A percentile compares a stretch with the other conserved stretches of the same genome.
Conservation (phyloP, 92 coral and sea anemone species). For the Galaxea fascicularis region DNA sequence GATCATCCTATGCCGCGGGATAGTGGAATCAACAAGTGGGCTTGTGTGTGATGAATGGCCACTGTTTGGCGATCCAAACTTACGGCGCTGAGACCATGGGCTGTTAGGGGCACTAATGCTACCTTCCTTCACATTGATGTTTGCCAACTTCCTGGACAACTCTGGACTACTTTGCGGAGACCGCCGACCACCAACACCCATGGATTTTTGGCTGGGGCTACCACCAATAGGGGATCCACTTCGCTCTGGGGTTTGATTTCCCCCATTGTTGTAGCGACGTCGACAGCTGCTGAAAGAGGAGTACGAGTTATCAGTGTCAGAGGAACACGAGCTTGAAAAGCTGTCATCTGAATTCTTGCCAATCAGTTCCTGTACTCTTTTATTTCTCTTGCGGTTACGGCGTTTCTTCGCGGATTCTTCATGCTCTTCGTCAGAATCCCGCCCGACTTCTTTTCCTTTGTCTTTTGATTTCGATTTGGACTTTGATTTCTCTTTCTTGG, state of each 20-base stretch:
- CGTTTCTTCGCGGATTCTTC: slow-evolving; percentile 81
- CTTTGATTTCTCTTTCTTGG: slow-evolving; percentile 77
- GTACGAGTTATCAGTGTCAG: slow-evolving; percentile 92
- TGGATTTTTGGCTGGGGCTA: slow-evolving; percentile 76
- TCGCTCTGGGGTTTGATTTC: slow-evolving; percentile 58
- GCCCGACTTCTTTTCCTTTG: slow-evolving; percentile 75
- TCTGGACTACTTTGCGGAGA: slow-evolving; percentile 94
- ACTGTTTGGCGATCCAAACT: slow-evolving; percentile 74
- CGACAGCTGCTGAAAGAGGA: slow-evolving; percentile 90
- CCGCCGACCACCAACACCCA: slow-evolving; percentile 60
- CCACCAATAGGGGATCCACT: slow-evolving; percentile 65
- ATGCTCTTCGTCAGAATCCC: slow-evolving; percentile 91
- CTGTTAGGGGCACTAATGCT: slow-evolving; percentile 91
- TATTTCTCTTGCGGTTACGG: slow-evolving; percentile 84
- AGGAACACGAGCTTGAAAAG: slow-evolving; percentile 90
- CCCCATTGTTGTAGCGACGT: slow-evolving; percentile 78
- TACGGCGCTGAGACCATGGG: slow-evolving; percentile 95
- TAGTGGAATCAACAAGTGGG: slow-evolving; percentile 85
- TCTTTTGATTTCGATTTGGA: slow-evolving; percentile 78
- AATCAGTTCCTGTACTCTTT: slow-evolving; percentile 78
- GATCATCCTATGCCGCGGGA: slow-evolving; percentile 87
- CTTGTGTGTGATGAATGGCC: slow-evolving; percentile 72
- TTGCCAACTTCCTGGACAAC: slow-evolving; percentile 60
- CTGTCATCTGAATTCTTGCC: slow-evolving; percentile 85
- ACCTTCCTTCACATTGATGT: slow-evolving; percentile 63